A percentile compares a stretch with the other conserved stretches of the same genome.
Conservation (phyloP, 2,113 vertebrate species). For the Mionectes macconnelli region DNA sequence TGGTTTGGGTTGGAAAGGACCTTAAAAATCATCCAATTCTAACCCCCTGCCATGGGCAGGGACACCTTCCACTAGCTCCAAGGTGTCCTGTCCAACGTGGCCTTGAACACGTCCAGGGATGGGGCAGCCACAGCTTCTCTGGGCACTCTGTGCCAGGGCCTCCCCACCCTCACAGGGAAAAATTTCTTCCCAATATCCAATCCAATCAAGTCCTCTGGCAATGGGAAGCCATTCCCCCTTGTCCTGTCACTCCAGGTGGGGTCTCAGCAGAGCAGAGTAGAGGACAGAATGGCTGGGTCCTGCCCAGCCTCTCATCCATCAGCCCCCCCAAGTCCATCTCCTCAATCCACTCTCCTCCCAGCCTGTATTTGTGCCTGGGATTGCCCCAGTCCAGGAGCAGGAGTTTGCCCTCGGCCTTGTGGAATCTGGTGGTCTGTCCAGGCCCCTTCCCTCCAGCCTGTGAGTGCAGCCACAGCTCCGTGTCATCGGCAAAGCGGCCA, state of each 20-base stretch:
- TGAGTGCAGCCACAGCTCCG: background rate
- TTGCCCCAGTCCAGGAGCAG: background rate
- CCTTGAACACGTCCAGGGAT: background rate
- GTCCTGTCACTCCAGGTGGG: background rate
- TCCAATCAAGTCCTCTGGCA: background rate
- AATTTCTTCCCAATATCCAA: background rate
- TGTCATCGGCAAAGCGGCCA: background rate
- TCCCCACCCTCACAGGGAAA: fast-evolving
- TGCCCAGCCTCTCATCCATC: background rate
- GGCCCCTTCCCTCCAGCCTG: background rate
- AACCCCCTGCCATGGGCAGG: background rate
- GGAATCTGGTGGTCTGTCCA: background rate
- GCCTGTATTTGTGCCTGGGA: background rate
- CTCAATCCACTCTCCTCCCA: background rate
- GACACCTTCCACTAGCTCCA: background rate
- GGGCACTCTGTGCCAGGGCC: background rate
- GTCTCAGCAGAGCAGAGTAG: background rate
- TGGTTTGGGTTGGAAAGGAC: background rate
- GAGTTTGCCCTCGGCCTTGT: background rate
- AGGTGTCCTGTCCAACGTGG: fast-evolving
- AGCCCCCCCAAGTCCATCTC: background rate
- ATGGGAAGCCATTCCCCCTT: background rate
- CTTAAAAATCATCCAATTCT: background rate
- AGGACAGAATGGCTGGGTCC: background rate
- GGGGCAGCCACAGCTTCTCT: background rate